Conservation (phyloP, 1,140 invertebrate species). For the Ceratina australensis region DNA sequence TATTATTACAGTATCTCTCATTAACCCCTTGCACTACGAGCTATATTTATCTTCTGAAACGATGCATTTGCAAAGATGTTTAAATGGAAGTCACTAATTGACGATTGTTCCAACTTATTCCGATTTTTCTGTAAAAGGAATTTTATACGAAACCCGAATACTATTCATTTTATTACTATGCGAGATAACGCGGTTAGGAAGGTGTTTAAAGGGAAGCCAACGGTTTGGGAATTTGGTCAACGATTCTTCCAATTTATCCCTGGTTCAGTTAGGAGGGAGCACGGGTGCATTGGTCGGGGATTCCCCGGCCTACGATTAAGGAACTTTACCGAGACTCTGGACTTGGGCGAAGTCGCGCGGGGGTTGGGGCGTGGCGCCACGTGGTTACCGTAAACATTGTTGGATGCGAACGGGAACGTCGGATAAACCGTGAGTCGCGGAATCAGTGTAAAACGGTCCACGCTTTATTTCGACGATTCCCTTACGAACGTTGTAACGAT, state of each 20-base stretch:
- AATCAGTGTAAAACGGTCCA: slow-evolving; percentile 14
- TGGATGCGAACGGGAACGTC: background rate
- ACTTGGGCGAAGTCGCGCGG: slow-evolving; percentile 50
- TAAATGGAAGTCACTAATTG: slow-evolving; percentile 14
- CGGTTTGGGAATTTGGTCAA: slow-evolving; percentile 14
- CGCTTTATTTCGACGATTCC: too few relatives aligned
- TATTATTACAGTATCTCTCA: too few relatives aligned
- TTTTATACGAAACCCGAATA: too few relatives aligned
- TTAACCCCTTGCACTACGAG: too few relatives aligned
- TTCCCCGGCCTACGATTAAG: slow-evolving; percentile 65
- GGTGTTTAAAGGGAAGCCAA: slow-evolving; percentile 4
- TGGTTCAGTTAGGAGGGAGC: slow-evolving; percentile 10
- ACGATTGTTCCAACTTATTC: background rate
- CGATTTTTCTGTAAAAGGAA: too few relatives aligned
- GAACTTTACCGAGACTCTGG: slow-evolving; percentile 62
- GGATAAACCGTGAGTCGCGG: too few relatives aligned
- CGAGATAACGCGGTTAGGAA: too few relatives aligned
- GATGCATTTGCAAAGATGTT: background rate
- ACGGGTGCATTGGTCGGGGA: slow-evolving; percentile 32
- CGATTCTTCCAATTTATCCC: background rate
- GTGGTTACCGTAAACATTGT: slow-evolving; percentile 66
- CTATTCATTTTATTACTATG: too few relatives aligned
- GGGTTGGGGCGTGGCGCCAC: slow-evolving; percentile 51
- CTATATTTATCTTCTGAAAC: too few relatives aligned
- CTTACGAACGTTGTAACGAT: background rate